A percentile compares a stretch with the other conserved stretches of the same genome.
Evolutionary conservation across 2,888 invertebrate genomes (phyloP).

Genomic region (Lycocerus yunnanus): DNA sequence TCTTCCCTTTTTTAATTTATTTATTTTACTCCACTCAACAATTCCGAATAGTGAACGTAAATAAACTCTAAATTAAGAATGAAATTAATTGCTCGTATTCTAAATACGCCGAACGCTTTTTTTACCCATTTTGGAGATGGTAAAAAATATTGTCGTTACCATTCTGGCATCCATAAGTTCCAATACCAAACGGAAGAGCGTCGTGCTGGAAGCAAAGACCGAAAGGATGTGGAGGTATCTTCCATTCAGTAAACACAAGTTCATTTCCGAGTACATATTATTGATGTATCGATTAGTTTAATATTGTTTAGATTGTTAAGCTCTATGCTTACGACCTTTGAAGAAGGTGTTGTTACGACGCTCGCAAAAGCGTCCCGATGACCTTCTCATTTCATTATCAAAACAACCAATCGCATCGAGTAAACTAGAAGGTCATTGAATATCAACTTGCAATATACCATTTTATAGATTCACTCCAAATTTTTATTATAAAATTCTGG

Average conservation of each 20-base stretch:
- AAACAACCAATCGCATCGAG: constrained; percentile 1
- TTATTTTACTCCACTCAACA: not conserved
- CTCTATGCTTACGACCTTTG: constrained; percentile 15
- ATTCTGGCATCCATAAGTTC: not conserved
- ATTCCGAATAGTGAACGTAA: not conserved
- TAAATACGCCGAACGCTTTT: not conserved
- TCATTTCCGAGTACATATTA: not conserved
- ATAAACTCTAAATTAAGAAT: not conserved
- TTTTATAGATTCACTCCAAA: not conserved
- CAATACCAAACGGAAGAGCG: not conserved
- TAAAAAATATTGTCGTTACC: not conserved
- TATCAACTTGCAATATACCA: constrained; percentile 4
- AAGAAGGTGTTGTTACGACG: constrained; percentile 7
- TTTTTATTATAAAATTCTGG: not conserved
- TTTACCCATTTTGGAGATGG: not conserved
- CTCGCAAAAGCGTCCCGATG: constrained; percentile 15
- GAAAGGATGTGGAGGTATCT: too few species aligned
- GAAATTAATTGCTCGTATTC: not conserved
- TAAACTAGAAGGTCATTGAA: constrained; percentile 14
- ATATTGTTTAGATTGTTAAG: constrained; percentile 3
- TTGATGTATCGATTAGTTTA: not conserved
- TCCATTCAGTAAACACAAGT: not conserved
- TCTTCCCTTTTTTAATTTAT: not conserved
- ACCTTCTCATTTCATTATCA: constrained; percentile 19
- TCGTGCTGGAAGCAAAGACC: too few species aligned